These are phyloP conservation scores for Crypturellus undulatus DNA, from an alignment of 2,113 vertebrate species.

Conservation along the genomic window DNA sequence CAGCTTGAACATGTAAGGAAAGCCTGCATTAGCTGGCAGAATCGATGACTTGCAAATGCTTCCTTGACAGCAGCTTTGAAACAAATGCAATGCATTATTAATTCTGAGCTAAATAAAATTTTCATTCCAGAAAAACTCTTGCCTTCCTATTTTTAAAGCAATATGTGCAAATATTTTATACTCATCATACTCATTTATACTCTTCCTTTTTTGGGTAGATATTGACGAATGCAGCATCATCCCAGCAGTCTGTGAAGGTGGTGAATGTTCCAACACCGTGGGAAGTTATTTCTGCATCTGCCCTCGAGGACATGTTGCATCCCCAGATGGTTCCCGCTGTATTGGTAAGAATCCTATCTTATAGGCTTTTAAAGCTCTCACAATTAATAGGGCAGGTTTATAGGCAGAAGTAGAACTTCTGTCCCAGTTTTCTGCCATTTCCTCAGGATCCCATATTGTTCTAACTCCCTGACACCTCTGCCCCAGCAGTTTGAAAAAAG, in stretches of 20 bases:
- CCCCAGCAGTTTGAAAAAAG: neutral
- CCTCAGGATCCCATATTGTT: neutral
- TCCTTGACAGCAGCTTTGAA: neutral
- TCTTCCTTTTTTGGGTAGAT: conserved; percentile 78
- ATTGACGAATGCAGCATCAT: conserved; percentile 92
- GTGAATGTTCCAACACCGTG: conserved; percentile 92
- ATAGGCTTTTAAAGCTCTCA: neutral
- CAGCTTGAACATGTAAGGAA: neutral
- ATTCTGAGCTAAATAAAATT: neutral
- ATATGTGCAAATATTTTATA: neutral
- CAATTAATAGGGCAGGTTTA: neutral
- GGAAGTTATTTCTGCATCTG: conserved; percentile 96
- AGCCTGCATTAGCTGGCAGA: neutral
- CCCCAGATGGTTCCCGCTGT: conserved; percentile 89
- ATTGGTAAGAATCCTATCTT: conserved; percentile 83
- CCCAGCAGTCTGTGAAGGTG: conserved; percentile 89
- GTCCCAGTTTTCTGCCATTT: neutral
- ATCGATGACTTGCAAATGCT: neutral
- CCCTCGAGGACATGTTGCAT: conserved; percentile 86
- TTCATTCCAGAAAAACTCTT: neutral
- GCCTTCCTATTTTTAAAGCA: neutral
- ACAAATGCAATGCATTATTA: neutral
- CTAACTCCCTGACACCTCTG: neutral
- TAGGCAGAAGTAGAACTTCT: neutral
- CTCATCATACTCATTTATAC: neutral